These are phyloP conservation scores for Mesoclemmys tuberculata DNA, from an alignment of 2,113 vertebrate species.

Conservation along the genomic window DNA sequence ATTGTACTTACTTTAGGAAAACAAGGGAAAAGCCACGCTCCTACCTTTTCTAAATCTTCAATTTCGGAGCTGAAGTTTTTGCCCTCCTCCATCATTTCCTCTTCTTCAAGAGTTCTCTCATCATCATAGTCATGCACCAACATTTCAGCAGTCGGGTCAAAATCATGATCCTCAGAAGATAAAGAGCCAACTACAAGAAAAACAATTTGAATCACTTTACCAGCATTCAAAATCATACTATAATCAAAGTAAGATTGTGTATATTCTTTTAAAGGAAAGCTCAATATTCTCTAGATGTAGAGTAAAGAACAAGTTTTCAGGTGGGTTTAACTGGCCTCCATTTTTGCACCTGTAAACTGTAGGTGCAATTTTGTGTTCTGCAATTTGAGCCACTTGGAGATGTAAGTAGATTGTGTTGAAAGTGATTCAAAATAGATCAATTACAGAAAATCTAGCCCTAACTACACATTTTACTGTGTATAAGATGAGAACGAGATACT, in stretches of 20 bases:
- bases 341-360: background rate
- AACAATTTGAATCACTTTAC: conserved; percentile 39
- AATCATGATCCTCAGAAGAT: conserved; percentile 99
- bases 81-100: conserved; percentile 93
- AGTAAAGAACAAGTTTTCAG: background rate
- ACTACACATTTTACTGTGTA: background rate
- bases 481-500: background rate
- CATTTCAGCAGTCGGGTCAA: conserved; percentile 98
- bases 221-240: background rate
- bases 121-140: conserved; percentile 98
- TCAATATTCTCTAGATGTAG: background rate
- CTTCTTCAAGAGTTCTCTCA: conserved; percentile 95
- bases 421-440: background rate
- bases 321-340: background rate
- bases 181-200: conserved; percentile 91
- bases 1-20: accelerated
- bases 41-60: conserved; percentile 97
- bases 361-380: background rate
- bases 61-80: conserved; percentile 94
- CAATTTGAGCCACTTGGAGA: background rate
- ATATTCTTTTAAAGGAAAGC: background rate
- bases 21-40: background rate
- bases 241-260: background rate
- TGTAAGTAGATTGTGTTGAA: background rate
- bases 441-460: background rate